Evolutionary conservation across 1,140 invertebrate genomes (phyloP).

Genomic region (Megalonaias nervosa): DNA sequence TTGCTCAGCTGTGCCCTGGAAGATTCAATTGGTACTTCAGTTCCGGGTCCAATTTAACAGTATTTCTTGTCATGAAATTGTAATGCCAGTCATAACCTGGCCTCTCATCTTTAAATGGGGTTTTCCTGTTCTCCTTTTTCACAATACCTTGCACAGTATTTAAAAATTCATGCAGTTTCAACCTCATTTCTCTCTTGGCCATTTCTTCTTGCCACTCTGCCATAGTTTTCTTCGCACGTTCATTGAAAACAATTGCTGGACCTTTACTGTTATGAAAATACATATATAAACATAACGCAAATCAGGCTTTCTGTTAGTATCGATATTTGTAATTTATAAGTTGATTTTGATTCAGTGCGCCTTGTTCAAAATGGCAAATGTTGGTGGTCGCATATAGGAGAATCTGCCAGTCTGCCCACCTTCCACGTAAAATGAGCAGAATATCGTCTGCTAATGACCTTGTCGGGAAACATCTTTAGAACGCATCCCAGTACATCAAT

Average conservation of each 20-base stretch:
- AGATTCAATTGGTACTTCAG: constrained; percentile 14
- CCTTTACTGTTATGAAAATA: constrained; percentile 17
- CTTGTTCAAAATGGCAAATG: too few relatives aligned
- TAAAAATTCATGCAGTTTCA: constrained; percentile 12
- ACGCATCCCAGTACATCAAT: too few relatives aligned
- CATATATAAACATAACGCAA: too few relatives aligned
- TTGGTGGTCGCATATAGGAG: too few relatives aligned
- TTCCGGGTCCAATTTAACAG: constrained; percentile 9
- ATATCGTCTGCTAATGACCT: too few relatives aligned
- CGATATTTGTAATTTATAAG: too few relatives aligned
- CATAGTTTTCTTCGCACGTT: constrained; percentile 9
- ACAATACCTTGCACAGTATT: constrained; percentile 5
- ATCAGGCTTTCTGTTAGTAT: too few relatives aligned
- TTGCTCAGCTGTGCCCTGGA: constrained; percentile 10
- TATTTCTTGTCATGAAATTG: constrained; percentile 8
- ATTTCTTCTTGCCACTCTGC: constrained; percentile 22
- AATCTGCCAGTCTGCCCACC: too few relatives aligned
- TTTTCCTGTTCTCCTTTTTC: background rate
- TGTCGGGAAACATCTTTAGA: too few relatives aligned
- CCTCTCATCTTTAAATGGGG: constrained; percentile 9
- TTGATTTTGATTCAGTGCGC: too few relatives aligned
- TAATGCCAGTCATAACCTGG: constrained; percentile 5
- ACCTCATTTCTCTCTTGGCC: constrained; percentile 20
- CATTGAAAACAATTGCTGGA: constrained; percentile 1
- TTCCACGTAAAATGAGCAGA: too few relatives aligned